These are phyloP conservation scores for Alcedo quadribrachys DNA, from an alignment of 2,797 vertebrate species.

Conservation along the genomic window DNA sequence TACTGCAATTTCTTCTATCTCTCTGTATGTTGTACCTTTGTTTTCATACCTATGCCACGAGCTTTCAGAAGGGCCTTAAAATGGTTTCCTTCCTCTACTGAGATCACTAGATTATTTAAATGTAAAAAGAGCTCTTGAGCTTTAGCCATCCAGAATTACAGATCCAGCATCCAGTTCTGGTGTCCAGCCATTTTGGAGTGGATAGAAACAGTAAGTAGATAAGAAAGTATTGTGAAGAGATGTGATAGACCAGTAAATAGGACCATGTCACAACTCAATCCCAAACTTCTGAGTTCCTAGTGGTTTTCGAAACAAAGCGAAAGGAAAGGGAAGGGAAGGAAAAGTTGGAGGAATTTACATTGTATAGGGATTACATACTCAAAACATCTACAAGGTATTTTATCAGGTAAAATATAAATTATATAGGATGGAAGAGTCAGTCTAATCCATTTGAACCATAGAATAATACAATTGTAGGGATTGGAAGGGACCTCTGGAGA, in stretches of 20 bases:
- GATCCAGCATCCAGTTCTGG: not conserved
- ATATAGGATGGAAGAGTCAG: not conserved
- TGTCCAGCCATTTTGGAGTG: not conserved
- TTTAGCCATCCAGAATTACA: not conserved
- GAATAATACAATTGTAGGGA: no score
- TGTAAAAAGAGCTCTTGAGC: not conserved
- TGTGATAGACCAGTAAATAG: not conserved
- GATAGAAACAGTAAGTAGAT: not conserved
- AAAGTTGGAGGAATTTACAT: not conserved
- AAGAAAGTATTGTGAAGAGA: not conserved
- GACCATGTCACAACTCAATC: not conserved
- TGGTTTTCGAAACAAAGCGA: not conserved
- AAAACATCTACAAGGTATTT: not conserved
- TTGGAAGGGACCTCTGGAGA: no score
- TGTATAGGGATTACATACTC: not conserved
- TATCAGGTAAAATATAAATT: not conserved
- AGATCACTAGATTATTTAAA: not conserved
- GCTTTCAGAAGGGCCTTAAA: not conserved
- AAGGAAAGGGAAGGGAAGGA: not conserved
- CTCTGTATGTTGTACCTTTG: not conserved
- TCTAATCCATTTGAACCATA: not conserved
- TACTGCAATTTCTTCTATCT: not conserved
- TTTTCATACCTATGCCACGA: not conserved
- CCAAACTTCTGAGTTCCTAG: not conserved
- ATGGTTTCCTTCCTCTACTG: not conserved